A percentile compares a stretch with the other conserved stretches of the same genome.
These are phyloP conservation scores for Drosophila arizonae DNA, from an alignment of 1,140 invertebrate species.

Conservation along the genomic window DNA sequence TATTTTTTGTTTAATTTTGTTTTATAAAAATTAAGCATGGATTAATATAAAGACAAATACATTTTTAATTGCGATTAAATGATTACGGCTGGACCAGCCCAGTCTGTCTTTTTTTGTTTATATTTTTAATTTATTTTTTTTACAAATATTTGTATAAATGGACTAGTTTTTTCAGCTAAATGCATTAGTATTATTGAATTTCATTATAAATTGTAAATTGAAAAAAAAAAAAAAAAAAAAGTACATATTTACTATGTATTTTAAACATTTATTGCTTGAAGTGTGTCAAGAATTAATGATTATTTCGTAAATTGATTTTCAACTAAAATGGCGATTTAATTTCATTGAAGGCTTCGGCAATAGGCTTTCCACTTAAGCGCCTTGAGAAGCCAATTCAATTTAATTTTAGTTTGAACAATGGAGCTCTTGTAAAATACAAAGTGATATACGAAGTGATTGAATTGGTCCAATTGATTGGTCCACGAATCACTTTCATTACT, in stretches of 20 bases:
- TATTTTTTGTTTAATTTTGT: neutral
- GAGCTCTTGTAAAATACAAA: conserved; percentile 8
- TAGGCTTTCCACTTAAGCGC: conserved; percentile 15
- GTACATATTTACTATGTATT: neutral
- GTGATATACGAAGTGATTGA: conserved; percentile 8
- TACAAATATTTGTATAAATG: too few species aligned
- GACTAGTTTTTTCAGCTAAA: too few species aligned
- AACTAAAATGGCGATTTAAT: neutral
- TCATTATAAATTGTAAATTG: neutral
- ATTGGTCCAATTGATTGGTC: conserved; percentile 37
- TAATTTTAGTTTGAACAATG: conserved; percentile 7
- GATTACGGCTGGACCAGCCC: too few species aligned
- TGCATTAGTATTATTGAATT: too few species aligned
- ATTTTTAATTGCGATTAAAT: too few species aligned
- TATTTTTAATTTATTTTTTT: too few species aligned
- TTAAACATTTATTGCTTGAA: neutral
- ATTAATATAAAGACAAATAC: too few species aligned
- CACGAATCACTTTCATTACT: conserved; percentile 55
- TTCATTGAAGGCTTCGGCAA: neutral
- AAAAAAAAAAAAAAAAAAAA: too few species aligned
- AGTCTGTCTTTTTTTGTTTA: too few species aligned
- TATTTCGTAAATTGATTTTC: neutral
- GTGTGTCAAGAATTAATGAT: too few species aligned
- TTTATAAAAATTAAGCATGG: too few species aligned
- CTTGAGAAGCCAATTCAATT: conserved; percentile 26